Conservation (phyloP, 2,113 vertebrate genomes). For the Tauraco erythrolophus region DNA sequence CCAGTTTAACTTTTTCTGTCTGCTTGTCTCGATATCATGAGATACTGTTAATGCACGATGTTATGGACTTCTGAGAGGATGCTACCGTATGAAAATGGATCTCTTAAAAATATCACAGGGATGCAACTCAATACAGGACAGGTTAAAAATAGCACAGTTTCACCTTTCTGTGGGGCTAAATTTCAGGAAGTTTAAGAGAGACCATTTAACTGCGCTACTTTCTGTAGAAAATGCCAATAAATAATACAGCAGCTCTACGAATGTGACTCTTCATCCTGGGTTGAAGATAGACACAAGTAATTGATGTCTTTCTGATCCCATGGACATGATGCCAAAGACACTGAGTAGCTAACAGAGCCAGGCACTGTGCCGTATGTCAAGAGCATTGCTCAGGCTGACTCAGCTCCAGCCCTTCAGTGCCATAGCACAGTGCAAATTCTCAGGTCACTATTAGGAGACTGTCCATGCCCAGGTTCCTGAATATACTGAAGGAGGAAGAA, state of each 20-base stretch:
- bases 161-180: background rate
- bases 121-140: background rate
- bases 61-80: background rate
- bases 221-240: background rate
- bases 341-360: background rate
- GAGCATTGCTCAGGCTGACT: background rate
- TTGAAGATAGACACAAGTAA: background rate
- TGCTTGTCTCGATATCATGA: background rate
- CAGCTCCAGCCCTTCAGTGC: background rate
- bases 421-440: background rate
- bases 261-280: background rate
- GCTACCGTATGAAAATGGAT: background rate
- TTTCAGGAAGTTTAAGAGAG: background rate
- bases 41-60: background rate
- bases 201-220: background rate
- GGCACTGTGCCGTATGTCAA: fast-evolving
- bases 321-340: background rate
- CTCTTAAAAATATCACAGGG: background rate
- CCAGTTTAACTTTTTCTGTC: background rate
- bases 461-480: background rate
- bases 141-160: background rate
- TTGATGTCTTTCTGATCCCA: background rate
- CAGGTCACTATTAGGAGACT: background rate
- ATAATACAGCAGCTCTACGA: background rate
- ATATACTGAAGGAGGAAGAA: background rate